phyloP scores from a whole-genome alignment of 2,113 vertebrate species.

The Danio rerio region GRCz12tu NC_133190.1:27604001-27604500 shows the following conservation, averaged over 20 bases:
- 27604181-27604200: too few species aligned
- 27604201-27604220: too few species aligned
- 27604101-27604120: too few species aligned
- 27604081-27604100: too few species aligned
- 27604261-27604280: slow-evolving; percentile 43
- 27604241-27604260: neutral
- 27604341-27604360: neutral
- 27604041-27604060: too few species aligned
- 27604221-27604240: too few species aligned
- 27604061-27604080: too few species aligned
- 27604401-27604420: slow-evolving; percentile 10
- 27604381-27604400: slow-evolving; percentile 4
- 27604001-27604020: too few species aligned
- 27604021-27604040: too few species aligned
- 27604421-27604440: slow-evolving; percentile 36
- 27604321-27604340: slow-evolving; percentile 7
- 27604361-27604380: neutral
- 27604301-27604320: slow-evolving; percentile 32
- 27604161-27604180: too few species aligned
- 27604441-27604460: slow-evolving; percentile 13
- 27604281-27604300: slow-evolving; percentile 12
- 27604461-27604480: slow-evolving; percentile 25
- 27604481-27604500: slow-evolving; percentile 36
- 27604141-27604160: too few species aligned
- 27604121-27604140: too few species aligned